Conservation (phyloP, 2,113 vertebrate genomes). For the Chascanopsetta lugubris region DNA sequence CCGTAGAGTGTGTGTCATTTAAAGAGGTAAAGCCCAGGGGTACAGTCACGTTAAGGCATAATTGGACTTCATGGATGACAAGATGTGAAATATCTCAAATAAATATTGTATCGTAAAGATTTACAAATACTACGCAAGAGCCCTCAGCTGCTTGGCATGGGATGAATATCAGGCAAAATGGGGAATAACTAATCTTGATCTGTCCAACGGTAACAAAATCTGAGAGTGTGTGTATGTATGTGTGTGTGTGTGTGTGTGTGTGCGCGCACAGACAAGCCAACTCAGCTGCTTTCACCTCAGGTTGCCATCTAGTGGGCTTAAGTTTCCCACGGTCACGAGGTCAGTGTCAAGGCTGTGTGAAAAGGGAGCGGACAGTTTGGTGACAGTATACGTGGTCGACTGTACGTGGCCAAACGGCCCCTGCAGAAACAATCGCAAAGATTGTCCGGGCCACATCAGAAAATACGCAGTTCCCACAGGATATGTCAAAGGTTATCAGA, state of each 20-base stretch:
- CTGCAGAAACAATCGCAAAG: slow-evolving; percentile 34
- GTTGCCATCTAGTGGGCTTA: slow-evolving; percentile 43
- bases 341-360: slow-evolving; percentile 62
- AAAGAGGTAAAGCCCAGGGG: neutral
- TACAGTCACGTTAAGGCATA: neutral
- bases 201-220: neutral
- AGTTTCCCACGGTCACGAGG: slow-evolving; percentile 59
- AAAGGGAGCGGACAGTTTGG: slow-evolving; percentile 46
- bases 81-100: neutral
- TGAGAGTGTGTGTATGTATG: neutral
- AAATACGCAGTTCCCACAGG: slow-evolving; percentile 4
- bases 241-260: neutral
- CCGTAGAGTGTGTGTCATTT: neutral
- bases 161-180: neutral
- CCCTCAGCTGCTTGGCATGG: neutral
- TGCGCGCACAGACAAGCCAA: slow-evolving; percentile 32
- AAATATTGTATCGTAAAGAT: neutral
- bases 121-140: neutral
- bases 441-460: slow-evolving; percentile 29
- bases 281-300: slow-evolving; percentile 51
- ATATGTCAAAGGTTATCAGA: slow-evolving; percentile 3
- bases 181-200: neutral
- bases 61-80: neutral
- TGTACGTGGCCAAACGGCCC: slow-evolving; percentile 45
- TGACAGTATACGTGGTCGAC: slow-evolving; percentile 39